These are phyloP conservation scores for Carpatolechia fugitivella DNA, from an alignment of 2,888 invertebrate species.

Conservation along the genomic window DNA sequence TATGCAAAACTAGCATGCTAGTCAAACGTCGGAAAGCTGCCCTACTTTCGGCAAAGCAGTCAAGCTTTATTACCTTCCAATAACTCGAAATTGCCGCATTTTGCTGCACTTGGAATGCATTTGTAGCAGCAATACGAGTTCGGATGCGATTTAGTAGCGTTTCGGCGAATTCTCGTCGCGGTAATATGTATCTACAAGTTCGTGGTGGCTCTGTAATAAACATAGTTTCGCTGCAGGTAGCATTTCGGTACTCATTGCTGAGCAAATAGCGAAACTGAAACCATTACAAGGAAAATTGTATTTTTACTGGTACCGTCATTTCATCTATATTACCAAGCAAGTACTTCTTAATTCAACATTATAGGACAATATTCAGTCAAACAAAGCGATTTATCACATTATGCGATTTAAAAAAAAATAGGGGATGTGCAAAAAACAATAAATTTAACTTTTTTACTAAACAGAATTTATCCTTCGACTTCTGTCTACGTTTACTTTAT, in stretches of 20 bases:
- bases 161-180: slow-evolving; percentile 58
- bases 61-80: slow-evolving; percentile 4
- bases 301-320: too few relatives aligned
- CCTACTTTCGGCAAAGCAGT: background rate
- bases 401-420: too few relatives aligned
- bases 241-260: slow-evolving; percentile 40
- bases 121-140: background rate
- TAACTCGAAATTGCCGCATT: slow-evolving; percentile 1
- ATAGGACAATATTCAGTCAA: too few relatives aligned
- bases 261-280: background rate
- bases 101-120: slow-evolving; percentile 5
- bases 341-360: too few relatives aligned
- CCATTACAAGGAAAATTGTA: background rate
- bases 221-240: slow-evolving; percentile 69
- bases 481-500: too few relatives aligned
- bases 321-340: too few relatives aligned
- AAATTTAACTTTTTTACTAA: too few relatives aligned
- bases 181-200: slow-evolving; percentile 45
- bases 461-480: too few relatives aligned
- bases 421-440: too few relatives aligned
- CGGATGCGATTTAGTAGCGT: slow-evolving; percentile 30
- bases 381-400: too few relatives aligned
- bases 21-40: slow-evolving; percentile 3
- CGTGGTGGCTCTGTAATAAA: slow-evolving; percentile 62
- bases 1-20: slow-evolving; percentile 1